Evolutionary conservation across 2,797 vertebrate genomes (phyloP), one percentile per base, ranked within the genome.

Genomic region (Sciurus vulgaris): DNA sequence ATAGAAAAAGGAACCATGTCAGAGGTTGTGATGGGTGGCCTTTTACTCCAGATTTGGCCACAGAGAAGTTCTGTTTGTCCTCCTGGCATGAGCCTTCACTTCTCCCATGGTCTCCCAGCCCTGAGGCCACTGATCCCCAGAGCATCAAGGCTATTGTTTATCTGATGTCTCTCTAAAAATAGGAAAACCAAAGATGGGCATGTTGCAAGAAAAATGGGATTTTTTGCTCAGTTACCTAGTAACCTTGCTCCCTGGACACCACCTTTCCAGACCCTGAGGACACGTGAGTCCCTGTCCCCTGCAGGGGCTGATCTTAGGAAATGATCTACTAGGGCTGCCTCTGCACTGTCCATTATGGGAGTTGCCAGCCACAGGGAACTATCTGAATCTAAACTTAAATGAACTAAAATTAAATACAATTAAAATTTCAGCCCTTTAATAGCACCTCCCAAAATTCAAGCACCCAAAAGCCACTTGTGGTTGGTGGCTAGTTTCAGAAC

Each of bases 391-490:
- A 61, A 91, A 47, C n/a, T 8, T 11, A 92, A 77, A 28, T 54
- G 5, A 63, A 91, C 89, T 44, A 47, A 91, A 93, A 82, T 35
- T 3, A 78, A 79, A 56, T 30, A 4, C 24, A 61, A 33, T 33
- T 26, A 56, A 49, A 70, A 30, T 38, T 54, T 70, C 44, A n/a
- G 30, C 11, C 38, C 47, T 44, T 82, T 47, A 0, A 15, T 49
- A 24, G n/a, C n/a, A 17, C 8, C 0, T 4, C 85, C 26, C 49
- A 61, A 84, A 35, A 35, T 10, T n/a, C 12, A 44, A 38, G 54
- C 0, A 7, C 30, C 38, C 47, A 10, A 4, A 9, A 73, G 54
- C 24, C 67, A 3, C 15, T 12, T 0, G 0, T 18, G 54, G 22
- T 1, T 3, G 2, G 10, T 7, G 61, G 49, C 44, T 7, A 3